These are phyloP conservation scores for Siphonodentalium dalli DNA, from an alignment of 2,888 invertebrate species.

Conservation along the genomic window DNA sequence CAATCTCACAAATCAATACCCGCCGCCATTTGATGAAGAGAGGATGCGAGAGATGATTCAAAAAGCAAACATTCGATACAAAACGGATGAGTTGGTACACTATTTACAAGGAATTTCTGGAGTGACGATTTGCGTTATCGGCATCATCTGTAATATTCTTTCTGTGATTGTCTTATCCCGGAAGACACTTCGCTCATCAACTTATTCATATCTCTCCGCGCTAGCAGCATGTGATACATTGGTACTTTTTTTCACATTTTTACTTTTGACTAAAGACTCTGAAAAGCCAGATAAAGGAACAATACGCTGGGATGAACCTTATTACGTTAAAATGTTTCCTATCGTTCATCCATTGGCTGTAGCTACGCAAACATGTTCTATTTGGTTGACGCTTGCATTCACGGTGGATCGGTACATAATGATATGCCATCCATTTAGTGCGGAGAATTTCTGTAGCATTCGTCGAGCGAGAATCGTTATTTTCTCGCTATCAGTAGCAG, in stretches of 20 bases:
- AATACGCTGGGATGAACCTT: slow-evolving; percentile 34
- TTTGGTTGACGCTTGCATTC: slow-evolving; percentile 63
- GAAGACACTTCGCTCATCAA: slow-evolving; percentile 57
- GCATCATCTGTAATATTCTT: slow-evolving; percentile 61
- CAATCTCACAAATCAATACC: too few relatives aligned
- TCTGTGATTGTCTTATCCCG: slow-evolving; percentile 59
- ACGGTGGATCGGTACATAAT: slow-evolving; percentile 65
- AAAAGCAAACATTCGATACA: too few relatives aligned
- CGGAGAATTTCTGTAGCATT: slow-evolving; percentile 57
- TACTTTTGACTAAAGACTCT: slow-evolving; percentile 55
- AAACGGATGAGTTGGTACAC: slow-evolving; percentile 43
- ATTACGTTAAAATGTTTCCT: slow-evolving; percentile 56
- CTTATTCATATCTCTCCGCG: slow-evolving; percentile 61
- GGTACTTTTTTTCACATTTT: slow-evolving; percentile 55
- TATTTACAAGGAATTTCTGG: slow-evolving; percentile 62
- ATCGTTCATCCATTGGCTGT: slow-evolving; percentile 60
- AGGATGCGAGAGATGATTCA: too few relatives aligned
- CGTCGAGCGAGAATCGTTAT: slow-evolving; percentile 55
- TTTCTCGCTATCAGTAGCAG: slow-evolving; percentile 40
- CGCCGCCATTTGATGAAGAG: too few relatives aligned
- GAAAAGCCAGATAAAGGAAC: slow-evolving; percentile 30
- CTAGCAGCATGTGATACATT: slow-evolving; percentile 61
- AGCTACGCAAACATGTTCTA: slow-evolving; percentile 61
- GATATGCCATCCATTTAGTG: slow-evolving; percentile 65
- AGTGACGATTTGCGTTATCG: slow-evolving; percentile 55